Evolutionary conservation across 1,140 invertebrate genomes (phyloP), one percentile per base, ranked within the genome.

Genomic region (Drosophila nigromelanica): DNA sequence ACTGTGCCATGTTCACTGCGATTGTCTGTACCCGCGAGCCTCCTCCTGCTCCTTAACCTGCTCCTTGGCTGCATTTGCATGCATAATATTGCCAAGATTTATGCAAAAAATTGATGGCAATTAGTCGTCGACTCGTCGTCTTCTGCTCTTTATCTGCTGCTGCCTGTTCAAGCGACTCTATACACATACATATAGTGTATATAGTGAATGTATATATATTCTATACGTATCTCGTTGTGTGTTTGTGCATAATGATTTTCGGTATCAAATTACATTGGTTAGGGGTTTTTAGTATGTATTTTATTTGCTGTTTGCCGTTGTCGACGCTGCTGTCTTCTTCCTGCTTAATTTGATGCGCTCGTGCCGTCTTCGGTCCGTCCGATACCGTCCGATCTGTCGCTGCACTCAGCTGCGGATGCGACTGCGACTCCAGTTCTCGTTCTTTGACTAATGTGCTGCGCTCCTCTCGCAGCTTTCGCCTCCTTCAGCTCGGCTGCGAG

Each of bases 21-120:
- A 27, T 45, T 58, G 24, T 58, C 47, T 63, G 24, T 81, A 55
- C n/a, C 37, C 2, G 40, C 27, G 12, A 45, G n/a, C 11, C 33
- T n/a, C 15, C 33, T 56, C 2, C 18, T 2, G 0, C 21, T 24
- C 21, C 21, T 24, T 24, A 24, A 24, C 21, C 21, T 24, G 1
- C 50, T 56, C 24, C 43, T 51, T 27, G 27, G 18, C 42, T 1
- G 42, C 62, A 50, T 47, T 62, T 82, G 72, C 79, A 82, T 87
- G 83, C 83, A 89, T 87, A 89, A 89, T 87, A 87, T 74, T 78
- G 54, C 54, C 83, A 89, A 87, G 83, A 87, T 87, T 87, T 87
- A 87, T 87, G 79, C 83, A 87, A 82, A 89, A 86, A 87, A 89
- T 87, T 89, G 79, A 89, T 87, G 83, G 83, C 83, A 87, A 87